phyloP scores from a whole-genome alignment of 2,113 vertebrate genomes.

The Crotalus helleri region DNA sequence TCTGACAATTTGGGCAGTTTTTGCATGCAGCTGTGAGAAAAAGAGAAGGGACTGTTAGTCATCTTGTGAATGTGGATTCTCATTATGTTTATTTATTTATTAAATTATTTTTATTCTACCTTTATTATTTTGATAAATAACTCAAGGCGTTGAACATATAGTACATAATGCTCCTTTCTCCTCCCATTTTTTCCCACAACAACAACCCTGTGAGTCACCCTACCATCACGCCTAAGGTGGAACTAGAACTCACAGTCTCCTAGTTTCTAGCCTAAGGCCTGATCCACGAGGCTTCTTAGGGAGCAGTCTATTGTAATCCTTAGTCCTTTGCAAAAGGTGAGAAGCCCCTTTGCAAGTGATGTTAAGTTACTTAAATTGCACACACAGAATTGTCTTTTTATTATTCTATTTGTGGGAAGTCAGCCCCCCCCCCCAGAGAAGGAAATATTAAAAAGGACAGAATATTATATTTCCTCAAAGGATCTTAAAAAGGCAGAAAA shows the following conservation, averaged over 20 bases:
- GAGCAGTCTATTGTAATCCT: constrained; percentile 17
- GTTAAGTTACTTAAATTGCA: constrained; percentile 11
- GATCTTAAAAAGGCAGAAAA: no score
- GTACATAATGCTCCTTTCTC: not conserved
- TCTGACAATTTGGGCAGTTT: not conserved
- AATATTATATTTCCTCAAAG: no score
- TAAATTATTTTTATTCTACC: not conserved
- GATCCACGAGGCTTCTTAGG: not conserved
- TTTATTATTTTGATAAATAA: not conserved
- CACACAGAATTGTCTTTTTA: constrained; percentile 13
- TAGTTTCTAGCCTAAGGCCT: not conserved
- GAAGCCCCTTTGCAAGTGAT: not conserved
- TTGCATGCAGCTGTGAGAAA: constrained; percentile 23
- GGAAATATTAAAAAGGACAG: no score
- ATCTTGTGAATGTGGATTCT: constrained; percentile 43
- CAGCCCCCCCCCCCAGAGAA: no score
- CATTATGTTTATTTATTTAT: constrained; percentile 34
- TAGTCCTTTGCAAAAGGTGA: not conserved
- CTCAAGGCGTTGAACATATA: not conserved
- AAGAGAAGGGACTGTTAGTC: constrained; percentile 36
- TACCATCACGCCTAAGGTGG: not conserved
- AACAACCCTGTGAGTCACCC: not conserved
- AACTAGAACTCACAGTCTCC: not conserved
- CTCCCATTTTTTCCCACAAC: not conserved
- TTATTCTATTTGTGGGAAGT: not conserved